phyloP scores from a whole-genome alignment of 2,113 vertebrate genomes.

The Ciconia stormi region DNA sequence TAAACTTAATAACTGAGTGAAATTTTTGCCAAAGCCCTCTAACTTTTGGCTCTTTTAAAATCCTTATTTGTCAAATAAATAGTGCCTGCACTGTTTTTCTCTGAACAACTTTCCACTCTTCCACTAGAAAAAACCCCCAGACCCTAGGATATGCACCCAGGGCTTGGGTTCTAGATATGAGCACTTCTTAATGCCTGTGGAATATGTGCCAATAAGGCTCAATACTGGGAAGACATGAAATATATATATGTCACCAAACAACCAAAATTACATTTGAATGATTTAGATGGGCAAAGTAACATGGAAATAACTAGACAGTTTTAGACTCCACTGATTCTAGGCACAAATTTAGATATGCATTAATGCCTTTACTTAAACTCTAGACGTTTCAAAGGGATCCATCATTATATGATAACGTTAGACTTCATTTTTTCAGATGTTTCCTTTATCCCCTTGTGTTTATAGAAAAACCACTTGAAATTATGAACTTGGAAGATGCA shows the following conservation, averaged over 20 bases:
- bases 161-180: background rate
- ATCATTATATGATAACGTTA: background rate
- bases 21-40: background rate
- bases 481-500: background rate
- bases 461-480: background rate
- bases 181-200: background rate
- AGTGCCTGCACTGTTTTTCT: background rate
- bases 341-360: background rate
- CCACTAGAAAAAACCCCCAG: too few relatives aligned
- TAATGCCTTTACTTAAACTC: background rate
- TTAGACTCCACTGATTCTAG: background rate
- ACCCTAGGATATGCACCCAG: background rate
- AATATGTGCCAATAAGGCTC: background rate
- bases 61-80: background rate
- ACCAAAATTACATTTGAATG: background rate
- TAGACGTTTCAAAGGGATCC: background rate
- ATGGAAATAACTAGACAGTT: background rate
- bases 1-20: background rate
- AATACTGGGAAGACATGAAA: background rate
- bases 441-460: background rate
- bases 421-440: background rate
- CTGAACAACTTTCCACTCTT: background rate
- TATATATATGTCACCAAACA: background rate
- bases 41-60: background rate
- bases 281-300: background rate